Evolutionary conservation across 2,888 invertebrate genomes (phyloP).

Genomic region (Stenichneumon culpator): DNA sequence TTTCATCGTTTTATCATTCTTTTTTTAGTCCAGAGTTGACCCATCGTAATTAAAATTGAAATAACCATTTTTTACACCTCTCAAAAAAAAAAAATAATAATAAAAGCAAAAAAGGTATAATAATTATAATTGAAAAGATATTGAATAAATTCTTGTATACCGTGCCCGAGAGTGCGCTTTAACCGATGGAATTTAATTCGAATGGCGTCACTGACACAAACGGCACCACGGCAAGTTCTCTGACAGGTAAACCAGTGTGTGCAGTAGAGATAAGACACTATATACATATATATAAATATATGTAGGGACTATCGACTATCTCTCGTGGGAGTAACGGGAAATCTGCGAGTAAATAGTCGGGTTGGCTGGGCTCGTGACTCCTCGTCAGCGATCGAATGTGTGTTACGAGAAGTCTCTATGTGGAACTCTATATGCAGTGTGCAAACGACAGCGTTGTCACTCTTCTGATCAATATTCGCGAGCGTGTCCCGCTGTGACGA

Average conservation of each 20-base stretch:
- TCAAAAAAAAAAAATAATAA: too few species aligned
- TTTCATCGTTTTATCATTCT: too few species aligned
- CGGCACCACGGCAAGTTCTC: slow-evolving; percentile 32
- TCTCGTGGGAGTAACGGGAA: slow-evolving; percentile 44
- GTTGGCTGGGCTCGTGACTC: slow-evolving; percentile 6
- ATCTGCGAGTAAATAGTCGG: slow-evolving; percentile 35
- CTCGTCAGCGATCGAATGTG: slow-evolving; percentile 2
- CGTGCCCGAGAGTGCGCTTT: slow-evolving; percentile 3
- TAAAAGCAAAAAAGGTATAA: too few species aligned
- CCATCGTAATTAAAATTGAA: too few species aligned
- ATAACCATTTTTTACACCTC: too few species aligned
- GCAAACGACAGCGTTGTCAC: slow-evolving; percentile 25
- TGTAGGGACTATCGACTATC: slow-evolving; percentile 23
- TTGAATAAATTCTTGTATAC: neutral
- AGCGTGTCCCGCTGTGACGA: neutral
- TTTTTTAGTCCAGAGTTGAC: too few species aligned
- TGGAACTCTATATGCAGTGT: neutral
- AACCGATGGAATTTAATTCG: slow-evolving; percentile 57
- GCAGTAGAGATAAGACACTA: slow-evolving; percentile 8
- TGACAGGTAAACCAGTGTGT: slow-evolving; percentile 51
- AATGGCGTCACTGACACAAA: slow-evolving; percentile 50
- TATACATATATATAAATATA: neutral
- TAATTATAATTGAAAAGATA: neutral
- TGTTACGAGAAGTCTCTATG: neutral
- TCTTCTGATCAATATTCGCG: slow-evolving; percentile 31